A percentile compares a stretch with the other conserved stretches of the same genome.
Evolutionary conservation across 2,888 invertebrate species (phyloP).

Genomic region (Mechanitis mazaeus): DNA sequence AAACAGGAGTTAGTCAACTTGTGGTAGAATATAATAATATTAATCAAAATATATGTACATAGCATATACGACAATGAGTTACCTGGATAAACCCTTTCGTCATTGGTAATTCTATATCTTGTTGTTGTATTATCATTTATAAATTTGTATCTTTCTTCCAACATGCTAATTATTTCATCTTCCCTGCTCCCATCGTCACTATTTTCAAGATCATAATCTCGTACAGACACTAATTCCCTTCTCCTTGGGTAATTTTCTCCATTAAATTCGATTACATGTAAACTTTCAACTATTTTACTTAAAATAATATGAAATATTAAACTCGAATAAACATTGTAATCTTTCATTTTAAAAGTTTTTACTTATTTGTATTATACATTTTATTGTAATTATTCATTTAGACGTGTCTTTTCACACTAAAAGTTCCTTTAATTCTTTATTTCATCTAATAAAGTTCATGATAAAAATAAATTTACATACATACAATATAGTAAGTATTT

Average conservation of each 20-base stretch:
- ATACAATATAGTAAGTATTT: too few species aligned
- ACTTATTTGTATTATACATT: neutral
- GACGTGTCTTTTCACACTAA: too few species aligned
- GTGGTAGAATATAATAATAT: too few species aligned
- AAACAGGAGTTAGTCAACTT: too few species aligned
- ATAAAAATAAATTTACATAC: too few species aligned
- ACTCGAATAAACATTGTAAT: neutral
- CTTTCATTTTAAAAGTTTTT: neutral
- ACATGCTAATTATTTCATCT: constrained; percentile 46
- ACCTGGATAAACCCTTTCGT: constrained; percentile 44
- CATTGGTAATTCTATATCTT: constrained; percentile 47
- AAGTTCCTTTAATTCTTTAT: too few species aligned
- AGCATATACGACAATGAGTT: neutral
- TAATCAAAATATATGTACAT: neutral
- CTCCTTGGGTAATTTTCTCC: neutral
- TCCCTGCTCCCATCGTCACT: constrained; percentile 11
- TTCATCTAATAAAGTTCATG: too few species aligned
- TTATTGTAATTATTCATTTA: too few species aligned
- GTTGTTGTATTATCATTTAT: constrained; percentile 56
- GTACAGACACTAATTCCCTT: neutral
- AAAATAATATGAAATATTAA: neutral
- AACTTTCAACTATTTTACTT: neutral
- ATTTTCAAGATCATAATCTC: constrained; percentile 10
- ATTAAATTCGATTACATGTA: neutral
- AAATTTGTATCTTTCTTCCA: constrained; percentile 64